These are phyloP conservation scores for Brachymystax lenok DNA, from an alignment of 2,797 vertebrate species.

Conservation along the genomic window DNA sequence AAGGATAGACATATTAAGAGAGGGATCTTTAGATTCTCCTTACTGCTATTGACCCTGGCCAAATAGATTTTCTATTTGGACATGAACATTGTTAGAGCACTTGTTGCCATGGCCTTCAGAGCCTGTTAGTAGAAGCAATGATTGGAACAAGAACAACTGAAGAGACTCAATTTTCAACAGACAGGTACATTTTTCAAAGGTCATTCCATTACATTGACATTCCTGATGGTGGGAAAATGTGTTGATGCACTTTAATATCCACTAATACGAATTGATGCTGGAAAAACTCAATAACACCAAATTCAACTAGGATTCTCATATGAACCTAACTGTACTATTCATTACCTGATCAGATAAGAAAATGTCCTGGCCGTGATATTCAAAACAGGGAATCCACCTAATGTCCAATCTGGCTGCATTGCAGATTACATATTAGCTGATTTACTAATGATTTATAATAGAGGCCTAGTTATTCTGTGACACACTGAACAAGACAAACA, in stretches of 20 bases:
- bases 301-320: not conserved
- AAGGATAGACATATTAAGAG: not conserved
- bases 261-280: not conserved
- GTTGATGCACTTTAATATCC: not conserved
- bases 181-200: slow-evolving; percentile 1
- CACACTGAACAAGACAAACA: not conserved
- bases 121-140: slow-evolving; percentile 27
- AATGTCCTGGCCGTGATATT: slow-evolving; percentile 10
- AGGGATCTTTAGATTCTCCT: slow-evolving; percentile 29
- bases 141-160: slow-evolving; percentile 17
- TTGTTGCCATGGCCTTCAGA: slow-evolving; percentile 37
- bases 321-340: not conserved
- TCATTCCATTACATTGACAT: not conserved
- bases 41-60: slow-evolving; percentile 33
- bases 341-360: slow-evolving; percentile 23
- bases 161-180: slow-evolving; percentile 13
- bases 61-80: slow-evolving; percentile 63
- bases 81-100: slow-evolving; percentile 26
- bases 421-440: not conserved
- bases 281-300: not conserved
- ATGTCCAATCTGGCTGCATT: slow-evolving; percentile 5
- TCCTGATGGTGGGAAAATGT: not conserved
- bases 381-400: slow-evolving; percentile 17
- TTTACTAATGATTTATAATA: not conserved
- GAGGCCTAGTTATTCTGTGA: slow-evolving; percentile 14